Evolutionary conservation across 2,888 invertebrate genomes (phyloP), one percentile per base, ranked within the genome.

Genomic region (Callinectes sapidus): DNA sequence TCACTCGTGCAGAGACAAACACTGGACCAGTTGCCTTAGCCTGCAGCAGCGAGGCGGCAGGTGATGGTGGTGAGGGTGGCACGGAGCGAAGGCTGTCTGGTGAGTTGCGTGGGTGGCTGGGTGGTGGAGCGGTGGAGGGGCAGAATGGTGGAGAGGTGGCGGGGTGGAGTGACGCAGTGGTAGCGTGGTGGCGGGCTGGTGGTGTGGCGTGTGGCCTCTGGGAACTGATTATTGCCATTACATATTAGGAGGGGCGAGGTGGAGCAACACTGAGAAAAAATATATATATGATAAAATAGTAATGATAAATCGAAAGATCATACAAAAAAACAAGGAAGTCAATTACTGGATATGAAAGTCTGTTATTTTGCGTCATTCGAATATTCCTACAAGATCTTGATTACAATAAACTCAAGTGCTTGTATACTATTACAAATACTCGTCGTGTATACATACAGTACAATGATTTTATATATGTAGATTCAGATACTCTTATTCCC

Each of bases 151-250:
- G 61, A 48, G 48, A 48, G 61, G 18, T 23, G 61, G 61, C 18
- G 61, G 61, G 61, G 18, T 61, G 2, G 61, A 61, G 61, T 16
- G 61, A 23, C 61, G 61, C 16, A 10, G 48, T 48, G 71, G 71
- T 71, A 8, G 71, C 71, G 28, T 10, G 71, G 71, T 71, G 71
- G 71, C 71, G 28, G 71, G 71, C 6, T 71, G 71, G 71, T 28
- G 28, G n/a, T 48, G 71, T 71, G n/a, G n/a, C 28, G 23, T 28
- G 71, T 71, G 71, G 71, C 71, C 71, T 71, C 71, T 28, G 71
- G 71, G 71, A 71, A 71, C 71, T 71, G 71, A 71, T 71, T 71
- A 71, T 71, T 71, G 71, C 13, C n/a, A 71, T 71, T 71, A 28
- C 71, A 28, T 71, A 71, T 28, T 28, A 6, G 71, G 71, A 28